Conservation (phyloP, 2,113 vertebrate genomes). For the Oreocharis arfaki region DNA sequence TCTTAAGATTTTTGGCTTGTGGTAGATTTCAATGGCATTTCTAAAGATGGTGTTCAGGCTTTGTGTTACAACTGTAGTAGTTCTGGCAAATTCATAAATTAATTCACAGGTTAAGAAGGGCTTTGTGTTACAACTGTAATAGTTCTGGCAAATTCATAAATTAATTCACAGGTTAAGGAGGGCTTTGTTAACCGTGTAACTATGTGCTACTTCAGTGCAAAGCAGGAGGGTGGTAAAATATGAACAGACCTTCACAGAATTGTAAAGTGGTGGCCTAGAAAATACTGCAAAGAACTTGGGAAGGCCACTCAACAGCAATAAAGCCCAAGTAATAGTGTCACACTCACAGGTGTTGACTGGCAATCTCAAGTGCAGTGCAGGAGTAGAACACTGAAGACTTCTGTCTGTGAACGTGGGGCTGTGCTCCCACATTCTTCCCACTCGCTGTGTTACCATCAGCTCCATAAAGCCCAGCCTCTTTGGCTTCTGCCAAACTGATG, state of each 20-base stretch:
- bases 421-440: not conserved
- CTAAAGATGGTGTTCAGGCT: not conserved
- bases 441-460: not conserved
- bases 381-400: not conserved
- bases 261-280: not conserved
- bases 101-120: not conserved
- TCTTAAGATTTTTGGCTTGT: not conserved
- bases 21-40: not conserved
- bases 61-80: not conserved
- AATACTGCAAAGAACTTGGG: not conserved
- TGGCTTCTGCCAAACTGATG: not conserved
- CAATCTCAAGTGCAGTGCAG: not conserved
- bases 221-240: not conserved
- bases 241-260: not conserved
- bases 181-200: not conserved
- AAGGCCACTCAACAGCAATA: not conserved
- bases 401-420: rapidly evolving
- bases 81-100: not conserved
- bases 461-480: not conserved
- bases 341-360: not conserved
- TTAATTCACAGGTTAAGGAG: not conserved
- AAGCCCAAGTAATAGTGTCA: not conserved
- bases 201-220: not conserved
- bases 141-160: not conserved
- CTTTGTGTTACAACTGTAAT: not conserved